Evolutionary conservation across 2,113 vertebrate genomes (phyloP).

Genomic region (Platichthys flesus): DNA sequence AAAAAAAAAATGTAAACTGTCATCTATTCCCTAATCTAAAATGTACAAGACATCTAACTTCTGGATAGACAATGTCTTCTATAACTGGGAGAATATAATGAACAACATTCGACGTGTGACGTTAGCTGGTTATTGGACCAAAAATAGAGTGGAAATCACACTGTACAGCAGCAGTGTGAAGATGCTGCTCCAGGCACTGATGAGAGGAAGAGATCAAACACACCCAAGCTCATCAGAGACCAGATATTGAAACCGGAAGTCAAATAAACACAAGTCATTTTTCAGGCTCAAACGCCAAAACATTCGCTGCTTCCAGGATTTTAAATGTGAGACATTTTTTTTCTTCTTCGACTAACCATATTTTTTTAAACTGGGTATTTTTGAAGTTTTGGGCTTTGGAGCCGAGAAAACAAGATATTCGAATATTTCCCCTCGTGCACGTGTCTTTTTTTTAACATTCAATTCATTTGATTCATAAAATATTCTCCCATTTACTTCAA

Average conservation of each 20-base stretch:
- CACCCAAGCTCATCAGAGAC: neutral
- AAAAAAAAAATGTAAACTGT: too few species aligned
- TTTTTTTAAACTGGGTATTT: neutral
- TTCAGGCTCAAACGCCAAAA: too few species aligned
- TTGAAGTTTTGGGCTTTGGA: neutral
- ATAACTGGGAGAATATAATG: too few species aligned
- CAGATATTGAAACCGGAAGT: neutral
- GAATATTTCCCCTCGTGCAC: too few species aligned
- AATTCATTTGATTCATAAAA: too few species aligned
- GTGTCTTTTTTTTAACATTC: too few species aligned
- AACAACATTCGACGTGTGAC: conserved; percentile 15
- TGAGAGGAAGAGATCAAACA: neutral
- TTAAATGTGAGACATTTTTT: neutral
- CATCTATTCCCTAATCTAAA: too few species aligned
- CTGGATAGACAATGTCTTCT: too few species aligned
- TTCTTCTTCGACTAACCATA: neutral
- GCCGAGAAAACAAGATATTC: neutral
- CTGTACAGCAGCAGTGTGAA: neutral
- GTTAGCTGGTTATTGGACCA: neutral
- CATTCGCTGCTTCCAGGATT: neutral
- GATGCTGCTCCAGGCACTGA: neutral
- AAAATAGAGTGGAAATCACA: neutral
- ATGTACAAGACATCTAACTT: too few species aligned
- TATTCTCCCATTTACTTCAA: too few species aligned
- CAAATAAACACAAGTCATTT: too few species aligned